phyloP scores from a whole-genome alignment of 1,140 invertebrate species.

The Cherax destructor region DNA sequence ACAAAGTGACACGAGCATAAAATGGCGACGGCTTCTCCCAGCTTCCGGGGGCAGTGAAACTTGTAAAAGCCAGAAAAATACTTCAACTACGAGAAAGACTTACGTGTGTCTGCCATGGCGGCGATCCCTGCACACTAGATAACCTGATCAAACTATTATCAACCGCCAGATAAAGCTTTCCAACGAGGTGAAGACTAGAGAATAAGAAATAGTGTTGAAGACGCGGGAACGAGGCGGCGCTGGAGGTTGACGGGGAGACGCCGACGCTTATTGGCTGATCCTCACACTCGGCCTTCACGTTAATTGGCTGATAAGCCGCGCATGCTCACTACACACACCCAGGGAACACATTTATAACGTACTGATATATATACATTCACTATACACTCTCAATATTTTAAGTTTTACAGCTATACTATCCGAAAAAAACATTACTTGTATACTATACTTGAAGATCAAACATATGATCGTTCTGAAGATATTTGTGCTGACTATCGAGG shows the following conservation, averaged over 20 bases:
- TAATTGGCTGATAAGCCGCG: background rate
- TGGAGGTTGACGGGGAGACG: background rate
- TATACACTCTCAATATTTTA: no score
- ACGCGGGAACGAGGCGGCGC: background rate
- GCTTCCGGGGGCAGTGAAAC: no score
- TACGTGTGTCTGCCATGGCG: slow-evolving; percentile 23
- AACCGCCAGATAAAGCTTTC: no score
- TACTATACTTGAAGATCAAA: no score
- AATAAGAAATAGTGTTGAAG: no score
- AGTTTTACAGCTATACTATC: no score
- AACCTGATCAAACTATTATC: background rate
- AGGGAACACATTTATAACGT: background rate
- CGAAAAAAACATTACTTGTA: no score
- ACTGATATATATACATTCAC: no score
- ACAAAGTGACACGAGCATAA: background rate
- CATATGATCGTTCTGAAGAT: no score
- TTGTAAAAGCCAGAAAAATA: no score
- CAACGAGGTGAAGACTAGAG: background rate
- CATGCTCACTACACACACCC: background rate
- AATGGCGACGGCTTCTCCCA: background rate
- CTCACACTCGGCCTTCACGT: background rate
- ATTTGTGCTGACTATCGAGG: no score
- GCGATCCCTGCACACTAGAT: background rate
- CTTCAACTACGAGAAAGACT: background rate
- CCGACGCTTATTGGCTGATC: background rate